Percentiles rank a stretch among this genome's conserved stretches.
Conservation (phyloP, 2,113 vertebrate species). For the Scomber japonicus region DNA sequence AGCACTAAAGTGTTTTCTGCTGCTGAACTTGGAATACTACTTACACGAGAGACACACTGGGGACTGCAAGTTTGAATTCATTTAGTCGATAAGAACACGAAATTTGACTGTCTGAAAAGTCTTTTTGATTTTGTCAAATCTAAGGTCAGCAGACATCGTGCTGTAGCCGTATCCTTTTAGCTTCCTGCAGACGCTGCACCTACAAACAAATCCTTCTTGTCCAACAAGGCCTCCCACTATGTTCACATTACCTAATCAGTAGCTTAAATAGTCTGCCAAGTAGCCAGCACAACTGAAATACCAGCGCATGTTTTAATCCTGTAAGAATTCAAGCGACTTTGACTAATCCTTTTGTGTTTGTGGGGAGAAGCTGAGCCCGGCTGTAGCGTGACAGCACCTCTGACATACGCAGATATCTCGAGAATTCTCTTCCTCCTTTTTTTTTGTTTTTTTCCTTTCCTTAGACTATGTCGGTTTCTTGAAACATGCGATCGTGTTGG, state of each 20-base stretch:
- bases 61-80: too few species aligned
- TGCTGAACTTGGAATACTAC: too few species aligned
- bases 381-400: conserved; percentile 63
- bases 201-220: conserved; percentile 27
- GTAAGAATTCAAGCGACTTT: conserved; percentile 57
- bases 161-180: background rate
- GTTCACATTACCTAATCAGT: conserved; percentile 59
- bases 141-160: background rate
- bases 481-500: conserved; percentile 46
- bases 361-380: conserved; percentile 23
- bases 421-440: conserved; percentile 9
- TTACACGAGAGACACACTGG: too few species aligned
- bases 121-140: background rate
- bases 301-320: conserved; percentile 66
- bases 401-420: conserved; percentile 54
- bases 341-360: conserved; percentile 67
- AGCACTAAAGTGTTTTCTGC: too few species aligned
- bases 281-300: conserved; percentile 61
- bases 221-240: conserved; percentile 30
- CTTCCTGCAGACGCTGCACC: conserved; percentile 10
- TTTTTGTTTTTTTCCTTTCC: background rate
- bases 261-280: conserved; percentile 55
- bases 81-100: too few species aligned
- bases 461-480: conserved; percentile 20
- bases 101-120: too few species aligned